Conservation (phyloP, 2,888 invertebrate species). For the Kuschelorhynchus macadamiae region DNA sequence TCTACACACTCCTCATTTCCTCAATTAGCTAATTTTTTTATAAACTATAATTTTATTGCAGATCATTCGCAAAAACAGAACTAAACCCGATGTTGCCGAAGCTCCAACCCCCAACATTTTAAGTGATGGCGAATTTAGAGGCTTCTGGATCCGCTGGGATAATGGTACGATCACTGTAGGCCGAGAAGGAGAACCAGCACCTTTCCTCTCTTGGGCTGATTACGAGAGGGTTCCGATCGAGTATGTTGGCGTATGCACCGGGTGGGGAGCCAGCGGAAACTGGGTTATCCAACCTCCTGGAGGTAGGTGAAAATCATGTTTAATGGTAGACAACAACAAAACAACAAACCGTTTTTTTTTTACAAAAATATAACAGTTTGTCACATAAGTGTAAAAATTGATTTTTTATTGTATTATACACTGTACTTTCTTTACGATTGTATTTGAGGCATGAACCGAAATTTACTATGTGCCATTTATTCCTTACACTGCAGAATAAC, state of each 20-base stretch:
- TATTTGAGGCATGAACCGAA: too few relatives aligned
- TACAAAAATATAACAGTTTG: too few relatives aligned
- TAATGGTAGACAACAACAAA: too few relatives aligned
- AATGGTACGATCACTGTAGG: slow-evolving; percentile 70
- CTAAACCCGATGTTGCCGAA: slow-evolving; percentile 70
- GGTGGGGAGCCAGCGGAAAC: slow-evolving; percentile 86
- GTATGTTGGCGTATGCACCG: slow-evolving; percentile 87
- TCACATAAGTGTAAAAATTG: too few relatives aligned
- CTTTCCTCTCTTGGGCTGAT: slow-evolving; percentile 82
- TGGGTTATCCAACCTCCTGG: slow-evolving; percentile 80
- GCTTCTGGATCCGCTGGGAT: slow-evolving; percentile 87
- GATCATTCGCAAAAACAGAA: slow-evolving; percentile 83
- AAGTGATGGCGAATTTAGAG: slow-evolving; percentile 81
- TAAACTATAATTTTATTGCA: slow-evolving; percentile 13
- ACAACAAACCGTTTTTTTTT: too few relatives aligned
- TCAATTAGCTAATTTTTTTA: too few relatives aligned
- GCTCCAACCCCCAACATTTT: slow-evolving; percentile 82
- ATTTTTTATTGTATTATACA: too few relatives aligned
- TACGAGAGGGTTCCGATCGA: slow-evolving; percentile 79
- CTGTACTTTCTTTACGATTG: too few relatives aligned
- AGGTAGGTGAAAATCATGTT: slow-evolving; percentile 14
- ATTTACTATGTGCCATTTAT: too few relatives aligned
- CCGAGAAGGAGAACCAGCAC: slow-evolving; percentile 75
- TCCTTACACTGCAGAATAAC: too few relatives aligned
- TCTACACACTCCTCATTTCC: too few relatives aligned